Conservation (phyloP, 2,888 invertebrate genomes). For the Nebria salina region DNA sequence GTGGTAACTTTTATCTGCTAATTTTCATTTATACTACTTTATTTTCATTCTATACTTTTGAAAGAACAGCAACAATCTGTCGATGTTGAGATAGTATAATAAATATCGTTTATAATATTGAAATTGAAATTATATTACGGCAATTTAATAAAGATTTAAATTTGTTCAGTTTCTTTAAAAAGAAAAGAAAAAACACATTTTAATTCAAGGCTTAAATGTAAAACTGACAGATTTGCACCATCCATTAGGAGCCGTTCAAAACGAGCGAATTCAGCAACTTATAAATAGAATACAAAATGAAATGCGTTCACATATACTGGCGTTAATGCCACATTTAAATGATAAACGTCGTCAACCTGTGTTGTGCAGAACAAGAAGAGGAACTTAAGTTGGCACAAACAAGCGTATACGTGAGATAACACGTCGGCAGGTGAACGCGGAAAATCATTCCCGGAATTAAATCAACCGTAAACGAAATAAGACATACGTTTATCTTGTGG, state of each 20-base stretch:
- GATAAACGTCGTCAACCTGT: neutral
- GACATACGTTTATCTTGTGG: neutral
- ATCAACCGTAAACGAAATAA: neutral
- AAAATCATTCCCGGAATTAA: neutral
- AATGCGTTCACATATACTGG: constrained; percentile 24
- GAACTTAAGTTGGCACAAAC: neutral
- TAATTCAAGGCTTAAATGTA: constrained; percentile 33
- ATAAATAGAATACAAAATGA: constrained; percentile 33
- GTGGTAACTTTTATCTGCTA: too few relatives aligned
- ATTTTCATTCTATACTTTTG: too few relatives aligned
- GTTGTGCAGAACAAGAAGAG: neutral
- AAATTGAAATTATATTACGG: too few relatives aligned
- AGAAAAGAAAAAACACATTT: constrained; percentile 32
- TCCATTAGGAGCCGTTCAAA: constrained; percentile 19
- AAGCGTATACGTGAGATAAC: neutral
- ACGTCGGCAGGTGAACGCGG: neutral
- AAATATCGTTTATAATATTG: too few relatives aligned
- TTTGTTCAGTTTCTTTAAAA: neutral
- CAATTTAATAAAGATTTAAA: too few relatives aligned
- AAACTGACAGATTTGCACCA: constrained; percentile 33
- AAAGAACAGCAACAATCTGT: too few relatives aligned
- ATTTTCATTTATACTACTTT: too few relatives aligned
- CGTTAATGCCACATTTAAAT: constrained; percentile 1
- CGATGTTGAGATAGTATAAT: too few relatives aligned
- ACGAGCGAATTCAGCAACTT: neutral